Base-by-base conservation (phyloP, 92 coral and sea anemone species). In the Isaurus tuberculatus region DNA sequence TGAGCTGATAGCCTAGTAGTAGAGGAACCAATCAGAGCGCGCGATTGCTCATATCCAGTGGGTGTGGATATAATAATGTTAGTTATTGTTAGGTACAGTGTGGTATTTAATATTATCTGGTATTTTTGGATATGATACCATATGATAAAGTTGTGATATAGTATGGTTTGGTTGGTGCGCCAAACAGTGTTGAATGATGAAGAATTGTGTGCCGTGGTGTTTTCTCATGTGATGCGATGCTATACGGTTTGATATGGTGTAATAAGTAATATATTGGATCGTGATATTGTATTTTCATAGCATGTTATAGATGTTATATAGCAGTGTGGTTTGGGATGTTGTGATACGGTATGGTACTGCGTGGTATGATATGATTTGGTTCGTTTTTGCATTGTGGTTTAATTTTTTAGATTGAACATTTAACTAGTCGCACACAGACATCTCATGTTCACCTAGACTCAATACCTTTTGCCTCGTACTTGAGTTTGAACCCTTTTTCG, bases 401-500 rank as follows among this genome's bases (percentile, higher is more conserved):
- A 14, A 5, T 43, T 5, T 43, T 5, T 43, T 43, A n/a, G 6
- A 49, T 49, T n/a, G 19, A 49, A 15, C 5, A 13, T n/a, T 2
- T 17, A 19, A 33, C 46, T 43, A 72, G 5, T 23, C 2, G 28
- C 3, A 43, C 4, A 16, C 13, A 22, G 22, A 22, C 8, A 34
- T 19, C 36, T 22, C 4, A 43, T 6, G 0, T 22, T n/a, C n/a
- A 19, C n/a, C 42, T 44, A 55, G 20, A 26, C 40, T 1, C 19
- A 79, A 43, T 79, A 93, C 97, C 94, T 27, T 65, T 22, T 17
- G 93, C 91, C 23, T 57, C 64, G 22, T 91, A 93, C 10, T 68
- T 85, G 15, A 93, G 83, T 48, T 87, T 93, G 49, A 93, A 93
- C 7, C 97, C 97, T 61, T 65, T 34, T 1, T 51, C 33, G n/a